Evolutionary conservation across 2,113 vertebrate genomes (phyloP).

Genomic region (Syngnathus floridae): DNA sequence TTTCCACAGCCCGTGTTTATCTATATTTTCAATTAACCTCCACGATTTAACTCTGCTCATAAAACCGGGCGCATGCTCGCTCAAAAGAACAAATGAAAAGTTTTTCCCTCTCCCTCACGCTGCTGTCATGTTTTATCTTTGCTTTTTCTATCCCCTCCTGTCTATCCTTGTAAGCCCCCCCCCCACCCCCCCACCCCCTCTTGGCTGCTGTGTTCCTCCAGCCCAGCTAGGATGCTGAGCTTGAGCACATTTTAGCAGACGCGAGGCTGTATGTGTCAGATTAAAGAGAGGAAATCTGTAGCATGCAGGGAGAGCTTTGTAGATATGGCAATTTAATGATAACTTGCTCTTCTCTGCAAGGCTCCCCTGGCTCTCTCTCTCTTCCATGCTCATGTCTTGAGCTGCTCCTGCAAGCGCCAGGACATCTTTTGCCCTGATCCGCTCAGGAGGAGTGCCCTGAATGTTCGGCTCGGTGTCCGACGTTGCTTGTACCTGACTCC

Average conservation of each 20-base stretch:
- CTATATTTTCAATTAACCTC: constrained; percentile 97
- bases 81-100: constrained; percentile 79
- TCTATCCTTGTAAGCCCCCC: constrained; percentile 36
- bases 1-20: constrained; percentile 80
- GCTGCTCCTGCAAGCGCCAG: constrained; percentile 14
- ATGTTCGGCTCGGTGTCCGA: constrained; percentile 35
- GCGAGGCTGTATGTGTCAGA: constrained; percentile 67
- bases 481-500: constrained; percentile 24
- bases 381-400: constrained; percentile 25
- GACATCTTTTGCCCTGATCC: constrained; percentile 39
- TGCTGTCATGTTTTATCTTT: constrained; percentile 22
- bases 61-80: constrained; percentile 76
- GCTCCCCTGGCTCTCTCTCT: constrained; percentile 8
- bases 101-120: constrained; percentile 32
- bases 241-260: constrained; percentile 61
- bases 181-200: constrained; percentile 21
- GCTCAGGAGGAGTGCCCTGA: constrained; percentile 3
- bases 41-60: constrained; percentile 81
- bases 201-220: constrained; percentile 51
- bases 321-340: constrained; percentile 72
- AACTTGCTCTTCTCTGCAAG: constrained; percentile 57
- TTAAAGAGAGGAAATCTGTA: constrained; percentile 65
- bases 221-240: constrained; percentile 62
- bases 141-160: constrained; percentile 31
- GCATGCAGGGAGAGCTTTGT: constrained; percentile 69